Evolutionary conservation across 2,113 vertebrate genomes (phyloP), one percentile per base, ranked within the genome.

Genomic region (Callospermophilus lateralis): DNA sequence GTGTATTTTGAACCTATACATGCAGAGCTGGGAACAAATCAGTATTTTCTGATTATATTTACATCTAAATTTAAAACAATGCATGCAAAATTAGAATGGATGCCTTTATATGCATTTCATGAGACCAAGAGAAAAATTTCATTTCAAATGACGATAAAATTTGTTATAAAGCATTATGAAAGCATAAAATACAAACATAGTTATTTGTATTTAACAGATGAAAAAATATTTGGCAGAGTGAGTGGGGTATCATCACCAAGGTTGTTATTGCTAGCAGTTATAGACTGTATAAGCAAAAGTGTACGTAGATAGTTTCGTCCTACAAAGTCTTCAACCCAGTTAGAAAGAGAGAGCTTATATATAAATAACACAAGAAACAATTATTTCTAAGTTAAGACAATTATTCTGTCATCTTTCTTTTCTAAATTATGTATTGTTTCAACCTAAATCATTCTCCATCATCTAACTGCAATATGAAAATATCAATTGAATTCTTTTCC

Each of bases 381-480:
- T 77, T 48, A 76, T 80, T 89, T 89, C 34, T 63, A 89, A 91
- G 76, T 26, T 63, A 85, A 87, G 24, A 3, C 83, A 85, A 63
- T 95, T 39, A 94, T 45, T 74, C 68, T 89, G 3, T n/a, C 79
- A 22, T 26, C 8, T 65, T 92, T 83, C 11, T 51, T 89, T 90
- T 30, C 24, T 48, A 67, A 76, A 93, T 39, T 79, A 15, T 65
- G 0, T 55, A 45, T 89, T 95, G 55, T 19, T 91, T 8, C 67
- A 93, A 73, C 32, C 53, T 81, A 85, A 72, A 70, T 53, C 0
- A 63, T 83, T 55, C 86, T 94, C 30, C 77, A 92, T 77, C 68
- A 74, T 88, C 48, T 24, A 92, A 86, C 1, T 95, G 32, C 13
- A 91, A 68, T 91, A 45, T 89, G 48, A 93, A 95, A 93, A 74